Conservation (phyloP, 2,113 vertebrate species). For the Glaucomys volans region DNA sequence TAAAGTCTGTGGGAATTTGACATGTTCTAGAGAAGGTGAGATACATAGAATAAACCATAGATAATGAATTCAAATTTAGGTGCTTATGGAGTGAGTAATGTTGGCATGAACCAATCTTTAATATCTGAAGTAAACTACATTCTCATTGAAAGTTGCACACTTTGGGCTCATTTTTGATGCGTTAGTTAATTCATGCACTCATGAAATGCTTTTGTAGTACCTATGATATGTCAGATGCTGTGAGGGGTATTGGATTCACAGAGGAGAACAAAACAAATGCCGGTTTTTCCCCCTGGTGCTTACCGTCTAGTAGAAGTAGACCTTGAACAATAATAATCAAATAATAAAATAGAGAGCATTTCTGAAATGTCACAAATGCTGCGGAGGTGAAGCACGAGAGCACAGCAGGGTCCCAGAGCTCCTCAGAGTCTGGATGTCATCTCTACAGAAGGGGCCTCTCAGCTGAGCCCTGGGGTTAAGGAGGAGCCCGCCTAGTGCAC, state of each 20-base stretch:
- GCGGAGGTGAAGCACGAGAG: not conserved
- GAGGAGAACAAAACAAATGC: not conserved
- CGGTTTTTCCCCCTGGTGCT: not conserved
- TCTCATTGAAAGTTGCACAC: not conserved
- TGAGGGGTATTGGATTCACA: not conserved
- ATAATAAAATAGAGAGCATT: not conserved
- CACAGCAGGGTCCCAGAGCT: not conserved
- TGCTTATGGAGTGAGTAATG: not conserved
- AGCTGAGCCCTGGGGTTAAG: not conserved
- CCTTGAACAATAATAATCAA: not conserved
- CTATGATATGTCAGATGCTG: not conserved
- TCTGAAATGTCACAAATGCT: not conserved
- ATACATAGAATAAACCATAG: not conserved
- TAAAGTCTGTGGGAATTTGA: not conserved
- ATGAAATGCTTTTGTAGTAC: not conserved
- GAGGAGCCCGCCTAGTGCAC: not conserved
- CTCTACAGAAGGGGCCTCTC: not conserved
- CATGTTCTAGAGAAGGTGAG: not conserved
- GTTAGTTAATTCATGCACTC: not conserved
- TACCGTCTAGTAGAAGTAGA: not conserved
- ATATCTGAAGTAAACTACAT: not conserved
- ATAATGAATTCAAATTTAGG: constrained; percentile 1
- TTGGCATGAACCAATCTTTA: not conserved
- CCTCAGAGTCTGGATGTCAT: not conserved
- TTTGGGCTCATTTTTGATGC: not conserved